Conservation (phyloP, 2,113 vertebrate genomes). For the Choloepus hoffmanni region DNA sequence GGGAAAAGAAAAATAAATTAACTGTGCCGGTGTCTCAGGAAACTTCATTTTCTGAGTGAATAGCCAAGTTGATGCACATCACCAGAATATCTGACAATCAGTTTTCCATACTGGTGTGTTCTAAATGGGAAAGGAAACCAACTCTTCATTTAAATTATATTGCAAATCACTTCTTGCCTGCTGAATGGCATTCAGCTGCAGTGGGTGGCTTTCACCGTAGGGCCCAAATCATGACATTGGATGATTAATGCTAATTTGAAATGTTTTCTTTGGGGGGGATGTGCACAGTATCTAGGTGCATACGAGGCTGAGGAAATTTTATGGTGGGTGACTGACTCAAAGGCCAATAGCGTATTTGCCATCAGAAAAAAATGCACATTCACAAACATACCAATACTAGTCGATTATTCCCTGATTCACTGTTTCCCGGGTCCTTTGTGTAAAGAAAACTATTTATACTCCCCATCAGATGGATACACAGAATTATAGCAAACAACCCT, state of each 20-base stretch:
- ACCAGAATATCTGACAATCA: slow-evolving; percentile 80
- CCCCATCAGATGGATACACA: slow-evolving; percentile 79
- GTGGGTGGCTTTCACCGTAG: slow-evolving; percentile 73
- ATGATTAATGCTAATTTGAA: slow-evolving; percentile 85
- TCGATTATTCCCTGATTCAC: slow-evolving; percentile 85
- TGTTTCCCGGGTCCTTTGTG: slow-evolving; percentile 80
- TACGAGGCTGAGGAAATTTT: slow-evolving; percentile 74
- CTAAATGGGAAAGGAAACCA: slow-evolving; percentile 83
- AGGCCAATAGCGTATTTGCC: slow-evolving; percentile 84
- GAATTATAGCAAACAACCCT: slow-evolving; percentile 82
- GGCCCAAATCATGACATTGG: slow-evolving; percentile 66
- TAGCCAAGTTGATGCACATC: slow-evolving; percentile 78
- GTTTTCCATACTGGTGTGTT: slow-evolving; percentile 78
- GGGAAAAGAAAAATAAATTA: slow-evolving; percentile 78
- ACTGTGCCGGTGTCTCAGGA: slow-evolving; percentile 76
- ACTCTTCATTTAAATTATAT: slow-evolving; percentile 83
- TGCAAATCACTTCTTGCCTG: slow-evolving; percentile 85
- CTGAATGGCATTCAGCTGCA: slow-evolving; percentile 75
- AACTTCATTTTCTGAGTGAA: slow-evolving; percentile 82
- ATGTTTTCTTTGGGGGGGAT: slow-evolving; percentile 63
- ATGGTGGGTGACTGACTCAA: slow-evolving; percentile 82
- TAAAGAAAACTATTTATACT: slow-evolving; percentile 84
- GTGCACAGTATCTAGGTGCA: slow-evolving; percentile 35
- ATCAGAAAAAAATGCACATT: slow-evolving; percentile 86
- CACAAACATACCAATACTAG: slow-evolving; percentile 82